phyloP scores from a whole-genome alignment of 1,140 invertebrate genomes.

The Listronotus oregonensis region DNA sequence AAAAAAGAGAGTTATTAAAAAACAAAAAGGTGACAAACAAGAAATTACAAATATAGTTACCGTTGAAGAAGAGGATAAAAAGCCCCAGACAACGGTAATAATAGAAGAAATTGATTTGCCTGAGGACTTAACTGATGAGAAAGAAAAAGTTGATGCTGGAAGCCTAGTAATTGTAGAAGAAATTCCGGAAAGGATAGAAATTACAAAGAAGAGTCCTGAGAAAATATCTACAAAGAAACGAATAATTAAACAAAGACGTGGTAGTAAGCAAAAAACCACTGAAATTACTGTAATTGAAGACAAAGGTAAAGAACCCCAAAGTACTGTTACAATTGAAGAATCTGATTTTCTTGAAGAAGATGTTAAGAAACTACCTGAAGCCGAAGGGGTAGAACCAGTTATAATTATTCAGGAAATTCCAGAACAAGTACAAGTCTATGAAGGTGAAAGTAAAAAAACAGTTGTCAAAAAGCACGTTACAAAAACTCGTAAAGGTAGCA shows the following conservation, averaged over 20 bases:
- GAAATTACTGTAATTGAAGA: conserved; percentile 53
- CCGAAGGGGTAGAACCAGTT: conserved; percentile 42
- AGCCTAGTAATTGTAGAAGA: conserved; percentile 46
- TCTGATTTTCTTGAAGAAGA: conserved; percentile 44
- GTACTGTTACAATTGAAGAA: conserved; percentile 54
- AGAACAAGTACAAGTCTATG: conserved; percentile 45
- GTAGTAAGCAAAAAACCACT: conserved; percentile 49
- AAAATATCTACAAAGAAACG: conserved; percentile 53
- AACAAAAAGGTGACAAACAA: conserved; percentile 53
- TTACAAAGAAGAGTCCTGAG: conserved; percentile 52
- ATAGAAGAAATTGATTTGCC: conserved; percentile 38
- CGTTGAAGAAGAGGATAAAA: conserved; percentile 58
- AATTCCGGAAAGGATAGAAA: conserved; percentile 41
- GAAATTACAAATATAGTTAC: conserved; percentile 59
- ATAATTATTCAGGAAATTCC: conserved; percentile 43
- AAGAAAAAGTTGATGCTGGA: conserved; percentile 42
- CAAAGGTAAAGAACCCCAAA: conserved; percentile 55
- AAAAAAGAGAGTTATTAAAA: conserved; percentile 55
- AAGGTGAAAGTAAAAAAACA: conserved; percentile 45
- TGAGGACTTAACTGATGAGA: neutral
- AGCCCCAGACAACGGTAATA: conserved; percentile 54
- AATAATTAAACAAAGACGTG: conserved; percentile 51
- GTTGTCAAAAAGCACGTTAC: conserved; percentile 46
- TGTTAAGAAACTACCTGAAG: conserved; percentile 51
- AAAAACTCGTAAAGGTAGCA: conserved; percentile 45